Evolutionary conservation across 2,888 invertebrate genomes (phyloP).

Genomic region (Eurytoma adleriae): DNA sequence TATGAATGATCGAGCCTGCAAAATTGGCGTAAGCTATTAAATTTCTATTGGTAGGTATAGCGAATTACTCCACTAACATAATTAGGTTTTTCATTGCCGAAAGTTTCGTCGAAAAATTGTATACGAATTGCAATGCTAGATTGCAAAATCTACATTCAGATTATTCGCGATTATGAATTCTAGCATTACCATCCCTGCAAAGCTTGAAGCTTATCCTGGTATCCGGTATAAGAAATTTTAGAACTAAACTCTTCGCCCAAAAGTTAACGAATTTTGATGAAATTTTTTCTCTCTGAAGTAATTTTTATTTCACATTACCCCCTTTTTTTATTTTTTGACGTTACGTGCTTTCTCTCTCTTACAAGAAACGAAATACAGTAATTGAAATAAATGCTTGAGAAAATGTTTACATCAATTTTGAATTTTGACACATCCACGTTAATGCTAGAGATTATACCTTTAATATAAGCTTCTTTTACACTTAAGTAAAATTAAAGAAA

Average conservation of each 20-base stretch:
- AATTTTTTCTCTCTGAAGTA: constrained; percentile 53
- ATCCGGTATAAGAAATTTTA: constrained; percentile 44
- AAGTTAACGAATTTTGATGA: constrained; percentile 58
- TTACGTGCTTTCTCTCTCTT: constrained; percentile 69
- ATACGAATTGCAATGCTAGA: constrained; percentile 49
- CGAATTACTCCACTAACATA: constrained; percentile 56
- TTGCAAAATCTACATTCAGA: constrained; percentile 29
- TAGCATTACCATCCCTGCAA: constrained; percentile 49
- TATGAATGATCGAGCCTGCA: constrained; percentile 73
- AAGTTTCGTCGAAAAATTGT: constrained; percentile 55
- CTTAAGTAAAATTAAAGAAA: constrained; percentile 57
- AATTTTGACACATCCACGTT: constrained; percentile 75
- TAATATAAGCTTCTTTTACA: constrained; percentile 66
- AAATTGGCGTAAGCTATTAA: constrained; percentile 56
- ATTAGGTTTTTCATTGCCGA: constrained; percentile 56
- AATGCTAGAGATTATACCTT: constrained; percentile 67
- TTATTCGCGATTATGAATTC: constrained; percentile 28
- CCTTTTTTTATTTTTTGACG: constrained; percentile 60
- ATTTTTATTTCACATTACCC: constrained; percentile 50
- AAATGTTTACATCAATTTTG: constrained; percentile 74
- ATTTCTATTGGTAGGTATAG: constrained; percentile 51
- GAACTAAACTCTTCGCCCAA: constrained; percentile 51
- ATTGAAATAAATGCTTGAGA: constrained; percentile 71
- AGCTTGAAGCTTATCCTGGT: constrained; percentile 53
- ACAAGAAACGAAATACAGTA: constrained; percentile 70